phyloP scores from a whole-genome alignment of 2,888 invertebrate species.

The Pheosia gnoma region DNA sequence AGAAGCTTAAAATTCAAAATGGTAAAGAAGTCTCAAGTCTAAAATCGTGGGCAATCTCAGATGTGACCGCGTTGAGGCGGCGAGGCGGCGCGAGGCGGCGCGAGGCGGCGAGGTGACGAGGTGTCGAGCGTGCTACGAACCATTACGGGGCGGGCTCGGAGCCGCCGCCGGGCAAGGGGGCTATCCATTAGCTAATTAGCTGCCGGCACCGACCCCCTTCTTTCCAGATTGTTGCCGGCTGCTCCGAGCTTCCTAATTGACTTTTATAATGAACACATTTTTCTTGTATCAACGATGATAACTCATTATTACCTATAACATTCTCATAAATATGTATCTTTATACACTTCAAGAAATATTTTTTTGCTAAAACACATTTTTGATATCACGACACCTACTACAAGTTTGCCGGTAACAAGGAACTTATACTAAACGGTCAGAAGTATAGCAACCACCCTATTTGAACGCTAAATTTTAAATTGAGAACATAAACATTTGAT shows the following conservation, averaged over 20 bases:
- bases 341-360: no score
- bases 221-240: constrained; percentile 74
- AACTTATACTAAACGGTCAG: no score
- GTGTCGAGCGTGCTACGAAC: constrained; percentile 74
- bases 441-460: no score
- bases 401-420: constrained; percentile 9
- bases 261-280: constrained; percentile 48
- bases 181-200: constrained; percentile 81
- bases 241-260: constrained; percentile 73
- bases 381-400: constrained; percentile 18
- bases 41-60: constrained; percentile 55
- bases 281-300: constrained; percentile 1
- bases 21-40: neutral
- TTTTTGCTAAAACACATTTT: no score
- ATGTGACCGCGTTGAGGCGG: constrained; percentile 42
- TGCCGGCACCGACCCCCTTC: constrained; percentile 69
- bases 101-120: constrained; percentile 20
- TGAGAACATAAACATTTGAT: no score
- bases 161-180: constrained; percentile 41
- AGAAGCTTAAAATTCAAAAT: neutral
- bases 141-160: constrained; percentile 58
- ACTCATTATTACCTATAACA: no score
- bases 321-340: no score
- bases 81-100: neutral
- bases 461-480: no score